Percentiles rank a stretch among this genome's conserved stretches.
These are phyloP conservation scores for Drosophila lacicola DNA, from an alignment of 2,888 invertebrate species.

Conservation along the genomic window DNA sequence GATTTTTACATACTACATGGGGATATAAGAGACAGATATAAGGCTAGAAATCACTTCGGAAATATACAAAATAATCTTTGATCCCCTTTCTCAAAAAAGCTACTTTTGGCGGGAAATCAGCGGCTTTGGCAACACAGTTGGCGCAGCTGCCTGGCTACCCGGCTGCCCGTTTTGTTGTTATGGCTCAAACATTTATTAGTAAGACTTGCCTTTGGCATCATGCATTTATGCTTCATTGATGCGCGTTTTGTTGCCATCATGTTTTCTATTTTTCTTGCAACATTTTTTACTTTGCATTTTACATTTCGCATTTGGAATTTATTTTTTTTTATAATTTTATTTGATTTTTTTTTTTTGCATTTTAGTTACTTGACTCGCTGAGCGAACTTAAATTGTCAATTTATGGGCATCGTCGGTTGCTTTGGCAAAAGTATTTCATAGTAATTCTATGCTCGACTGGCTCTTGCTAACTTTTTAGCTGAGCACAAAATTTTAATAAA, in stretches of 20 bases:
- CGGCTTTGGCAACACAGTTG: conserved; percentile 10
- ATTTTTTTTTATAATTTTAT: no score
- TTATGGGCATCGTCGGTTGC: conserved; percentile 70
- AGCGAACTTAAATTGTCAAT: conserved; percentile 78
- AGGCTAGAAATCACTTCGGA: no score
- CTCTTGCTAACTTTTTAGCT: conserved; percentile 72
- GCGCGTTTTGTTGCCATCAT: conserved; percentile 60
- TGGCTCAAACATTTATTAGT: conserved; percentile 70
- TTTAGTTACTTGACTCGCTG: conserved; percentile 55
- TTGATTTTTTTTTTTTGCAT: conserved; percentile 16
- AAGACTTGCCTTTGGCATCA: conserved; percentile 67
- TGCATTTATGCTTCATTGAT: conserved; percentile 76
- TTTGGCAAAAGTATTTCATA: conserved; percentile 75
- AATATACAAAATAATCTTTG: no score
- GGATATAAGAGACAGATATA: no score
- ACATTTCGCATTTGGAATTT: conserved; percentile 18
- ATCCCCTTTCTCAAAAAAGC: no score
- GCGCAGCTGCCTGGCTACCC: conserved; percentile 6
- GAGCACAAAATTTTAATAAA: conserved; percentile 77
- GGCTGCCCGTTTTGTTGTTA: conserved; percentile 47
- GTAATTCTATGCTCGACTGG: conserved; percentile 78
- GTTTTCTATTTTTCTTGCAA: conserved; percentile 39
- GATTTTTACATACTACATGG: no score
- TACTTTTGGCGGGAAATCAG: not conserved
- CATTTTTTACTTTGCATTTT: conserved; percentile 4